Conservation (phyloP, 2,888 invertebrate genomes). For the Yponomeuta malinellus region DNA sequence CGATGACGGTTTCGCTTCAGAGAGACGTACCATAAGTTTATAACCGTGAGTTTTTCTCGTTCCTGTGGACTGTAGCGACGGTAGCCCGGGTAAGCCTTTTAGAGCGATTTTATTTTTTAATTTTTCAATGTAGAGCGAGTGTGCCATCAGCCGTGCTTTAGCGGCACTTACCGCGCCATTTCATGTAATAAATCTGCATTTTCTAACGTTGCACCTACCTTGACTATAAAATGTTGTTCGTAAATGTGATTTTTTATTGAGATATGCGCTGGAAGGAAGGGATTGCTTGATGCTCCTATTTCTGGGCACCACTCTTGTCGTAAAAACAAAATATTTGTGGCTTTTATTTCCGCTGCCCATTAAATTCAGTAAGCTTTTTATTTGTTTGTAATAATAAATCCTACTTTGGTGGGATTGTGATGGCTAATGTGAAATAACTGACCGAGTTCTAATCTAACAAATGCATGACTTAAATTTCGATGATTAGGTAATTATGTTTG, state of each 20-base stretch:
- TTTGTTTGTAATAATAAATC: slow-evolving; percentile 6
- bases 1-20: background rate
- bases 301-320: slow-evolving; percentile 12
- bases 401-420: too few relatives aligned
- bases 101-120: background rate
- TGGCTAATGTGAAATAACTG: too few relatives aligned
- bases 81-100: background rate
- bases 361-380: background rate
- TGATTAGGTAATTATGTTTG: too few relatives aligned
- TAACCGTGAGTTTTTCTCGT: background rate
- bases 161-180: slow-evolving; percentile 36
- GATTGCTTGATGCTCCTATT: slow-evolving; percentile 10
- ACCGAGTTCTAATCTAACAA: too few relatives aligned
- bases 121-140: background rate
- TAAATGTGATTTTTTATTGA: too few relatives aligned
- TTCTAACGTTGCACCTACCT: slow-evolving; percentile 15
- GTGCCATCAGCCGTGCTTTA: slow-evolving; percentile 16
- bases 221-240: background rate
- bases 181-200: slow-evolving; percentile 35
- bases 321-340: slow-evolving; percentile 16
- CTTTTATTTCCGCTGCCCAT: slow-evolving; percentile 15
- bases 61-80: background rate
- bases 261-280: slow-evolving; percentile 1
- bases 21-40: background rate
- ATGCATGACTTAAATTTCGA: too few relatives aligned